Base-by-base conservation (phyloP, 1,140 invertebrate species). In the Scaptomyza hsui region DNA sequence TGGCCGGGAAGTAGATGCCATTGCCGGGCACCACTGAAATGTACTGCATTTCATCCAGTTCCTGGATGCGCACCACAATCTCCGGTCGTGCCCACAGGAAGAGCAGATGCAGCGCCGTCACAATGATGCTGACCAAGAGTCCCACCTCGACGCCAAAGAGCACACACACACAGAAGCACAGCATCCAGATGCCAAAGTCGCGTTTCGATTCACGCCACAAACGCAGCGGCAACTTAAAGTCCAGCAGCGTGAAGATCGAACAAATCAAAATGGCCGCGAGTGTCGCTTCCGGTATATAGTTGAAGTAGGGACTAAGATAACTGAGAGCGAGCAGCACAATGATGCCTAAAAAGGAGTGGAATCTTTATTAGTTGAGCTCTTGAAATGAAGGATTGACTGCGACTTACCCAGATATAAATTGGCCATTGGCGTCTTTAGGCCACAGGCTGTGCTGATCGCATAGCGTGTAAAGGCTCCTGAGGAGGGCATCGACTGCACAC, bases 91-190 rank as follows among this genome's bases (percentile, higher is more conserved):
- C 96, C 71, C 96, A 95, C 1, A 95, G 94, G 91, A 96, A 96
- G 1, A 99, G 92, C 18, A 99, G 91, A 79, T 97, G 95, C 24
- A 96, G 92, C 7, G 98, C 93, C 75, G 96, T 97, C 45, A 97
- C 94, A n/a, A 94, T 94, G 52, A 97, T 96, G 37, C 98, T 98
- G 45, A 96, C 93, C 18, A 98, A 92, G 83, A 99, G 97, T 37
- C 97, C 98, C 80, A 96, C 95, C 92, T 99, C 97, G 7, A 98
- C 95, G 3, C 96, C 96, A 61, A 95, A 94, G 13, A 94, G 91
- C 18, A 98, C 92, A 69, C 96, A 97, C 15, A 95, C 93, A 12
- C 95, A 75, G 83, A 98, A 97, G 42, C 97, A 98, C 2, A 95
- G 93, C 52, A 94, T 93, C 92, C 93, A 94, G 92, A 96, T 93